Evolutionary conservation across 2,888 invertebrate species (phyloP), one percentile per base, ranked within the genome.

Genomic region (Drosophila neutralis): DNA sequence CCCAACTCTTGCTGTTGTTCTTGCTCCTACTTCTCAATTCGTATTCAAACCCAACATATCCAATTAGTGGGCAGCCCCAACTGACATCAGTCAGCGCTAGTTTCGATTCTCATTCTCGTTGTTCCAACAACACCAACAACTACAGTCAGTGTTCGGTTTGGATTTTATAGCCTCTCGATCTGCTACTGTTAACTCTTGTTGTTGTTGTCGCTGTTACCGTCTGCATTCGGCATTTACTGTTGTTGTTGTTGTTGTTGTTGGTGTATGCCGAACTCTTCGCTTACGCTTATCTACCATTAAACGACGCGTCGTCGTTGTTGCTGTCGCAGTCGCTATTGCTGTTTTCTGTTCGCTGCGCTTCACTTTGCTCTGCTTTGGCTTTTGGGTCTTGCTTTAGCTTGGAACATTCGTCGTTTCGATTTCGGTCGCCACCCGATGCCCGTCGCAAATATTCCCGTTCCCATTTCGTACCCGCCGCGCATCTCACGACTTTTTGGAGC

Each of bases 211-310:
- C 21, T 75, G 57, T 53, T 61, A 42, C 60, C 67, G 69, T 75
- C 76, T 79, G 78, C 79, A 79, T 76, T 78, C 76, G 79, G 76
- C 56, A 78, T 78, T 78, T 78, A 72, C 68, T 63, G 49, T 62
- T 62, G 38, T 57, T 74, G 59, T 62, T 62, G 38, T 57, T 74
- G 59, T 48, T 65, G 42, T 65, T 67, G 29, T 58, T 31, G 63
- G 27, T 57, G 36, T 66, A 10, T 65, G 8, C 66, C 67, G 51
- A 74, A 71, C 66, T 82, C 75, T 75, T 76, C 68, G 78, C 66
- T 78, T 82, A 75, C 69, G 75, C 75, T 79, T 80, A 74, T 83
- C 76, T 80, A 61, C 64, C 73, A 80, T 82, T 80, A 80, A 80
- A 67, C 72, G 78, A 62, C 72, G 64, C 59, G 36, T 40, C 48